Conservation (phyloP, 2,797 vertebrate species). For the Artibeus lituratus region DNA sequence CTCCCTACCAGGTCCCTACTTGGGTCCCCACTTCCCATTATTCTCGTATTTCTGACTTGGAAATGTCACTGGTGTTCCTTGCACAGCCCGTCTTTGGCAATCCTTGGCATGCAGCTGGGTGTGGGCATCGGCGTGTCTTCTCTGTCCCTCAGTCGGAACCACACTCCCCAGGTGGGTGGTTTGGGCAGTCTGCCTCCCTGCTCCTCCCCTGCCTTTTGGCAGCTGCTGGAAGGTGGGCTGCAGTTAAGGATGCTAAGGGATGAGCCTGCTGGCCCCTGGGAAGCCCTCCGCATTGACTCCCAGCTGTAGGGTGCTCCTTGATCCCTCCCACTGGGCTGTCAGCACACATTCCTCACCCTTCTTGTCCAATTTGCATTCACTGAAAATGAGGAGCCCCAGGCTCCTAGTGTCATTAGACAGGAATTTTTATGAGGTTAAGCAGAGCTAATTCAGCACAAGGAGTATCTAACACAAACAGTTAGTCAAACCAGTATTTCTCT, state of each 20-base stretch:
- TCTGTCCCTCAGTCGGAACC: not conserved
- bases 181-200: not conserved
- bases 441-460: not conserved
- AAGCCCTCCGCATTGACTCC: not conserved
- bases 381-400: not conserved
- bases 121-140: not conserved
- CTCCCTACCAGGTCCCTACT: not conserved
- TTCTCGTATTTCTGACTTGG: not conserved
- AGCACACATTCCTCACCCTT: not conserved
- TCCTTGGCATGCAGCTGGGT: not conserved
- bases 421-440: not conserved
- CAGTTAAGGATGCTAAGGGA: not conserved
- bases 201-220: not conserved
- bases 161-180: not conserved
- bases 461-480: not conserved
- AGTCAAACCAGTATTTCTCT: not conserved
- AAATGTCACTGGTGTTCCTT: not conserved
- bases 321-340: not conserved
- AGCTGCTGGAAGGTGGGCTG: not conserved
- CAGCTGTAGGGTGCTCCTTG: not conserved
- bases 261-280: not conserved
- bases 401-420: not conserved
- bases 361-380: not conserved
- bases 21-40: not conserved
- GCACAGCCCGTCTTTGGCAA: not conserved